phyloP scores from a whole-genome alignment of 2,888 invertebrate species.

The Nebria salina region DNA sequence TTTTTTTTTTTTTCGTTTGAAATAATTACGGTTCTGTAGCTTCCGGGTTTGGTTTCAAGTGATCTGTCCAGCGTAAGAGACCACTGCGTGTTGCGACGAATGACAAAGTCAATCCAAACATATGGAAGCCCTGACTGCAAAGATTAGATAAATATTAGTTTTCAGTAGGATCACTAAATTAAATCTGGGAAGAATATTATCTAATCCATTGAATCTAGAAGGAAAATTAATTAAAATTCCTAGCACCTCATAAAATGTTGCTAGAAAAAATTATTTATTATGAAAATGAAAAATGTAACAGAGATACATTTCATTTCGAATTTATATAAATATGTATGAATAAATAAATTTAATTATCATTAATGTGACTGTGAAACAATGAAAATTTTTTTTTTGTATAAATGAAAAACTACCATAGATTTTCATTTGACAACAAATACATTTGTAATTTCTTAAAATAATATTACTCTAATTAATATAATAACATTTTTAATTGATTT shows the following conservation, averaged over 20 bases:
- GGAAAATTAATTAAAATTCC: not conserved
- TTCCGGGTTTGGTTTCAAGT: constrained; percentile 67
- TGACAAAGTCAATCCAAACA: constrained; percentile 84
- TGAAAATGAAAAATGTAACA: not conserved
- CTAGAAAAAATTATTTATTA: not conserved
- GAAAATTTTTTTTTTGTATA: not conserved
- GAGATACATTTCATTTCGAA: no score
- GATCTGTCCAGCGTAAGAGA: constrained; percentile 87
- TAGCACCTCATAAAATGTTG: not conserved
- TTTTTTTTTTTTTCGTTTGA: not conserved
- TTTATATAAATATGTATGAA: no score
- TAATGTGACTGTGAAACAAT: no score
- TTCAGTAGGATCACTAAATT: not conserved
- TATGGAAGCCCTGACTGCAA: constrained; percentile 88
- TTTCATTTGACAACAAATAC: not conserved
- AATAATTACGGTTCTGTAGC: constrained; percentile 74
- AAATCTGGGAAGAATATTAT: constrained; percentile 1
- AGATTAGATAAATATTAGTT: constrained; percentile 52
- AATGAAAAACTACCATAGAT: not conserved
- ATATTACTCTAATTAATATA: not conserved
- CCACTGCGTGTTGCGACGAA: constrained; percentile 93
- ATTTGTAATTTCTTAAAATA: not conserved
- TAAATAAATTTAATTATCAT: no score
- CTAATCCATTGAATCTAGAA: not conserved
- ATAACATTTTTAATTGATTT: no score